Base-by-base conservation (phyloP, 2,888 invertebrate genomes). In the Ceriagrion tenellum region DNA sequence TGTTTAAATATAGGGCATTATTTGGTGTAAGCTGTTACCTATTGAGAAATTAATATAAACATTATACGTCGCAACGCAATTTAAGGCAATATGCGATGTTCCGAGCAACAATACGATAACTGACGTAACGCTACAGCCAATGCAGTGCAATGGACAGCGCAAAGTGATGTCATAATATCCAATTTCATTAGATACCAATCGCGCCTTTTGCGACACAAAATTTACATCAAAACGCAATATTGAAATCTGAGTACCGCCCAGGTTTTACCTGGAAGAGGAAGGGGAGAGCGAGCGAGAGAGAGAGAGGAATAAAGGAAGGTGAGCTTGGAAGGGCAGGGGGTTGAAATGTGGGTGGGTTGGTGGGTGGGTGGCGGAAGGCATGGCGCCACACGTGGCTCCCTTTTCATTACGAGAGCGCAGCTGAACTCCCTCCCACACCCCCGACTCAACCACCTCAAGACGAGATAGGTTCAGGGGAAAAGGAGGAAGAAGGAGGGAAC, bases 391-490 rank as follows among this genome's bases (percentile, higher is more conserved):
- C 93, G 93, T 74, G 93, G 93, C 74, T 93, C 69, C 35, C 93
- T 93, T 93, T 93, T 93, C 93, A 93, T 93, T 93, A 91, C 40
- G 63, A 69, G 63, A 69, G 63, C 91, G 59, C 91, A 26, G 91
- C 63, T 91, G 91, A 91, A 91, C 40, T 91, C 59, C 91, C 91
- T 23, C 63, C n/a, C n/a, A n/a, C n/a, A n/a, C n/a, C n/a, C 91
- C 90, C n/a, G 40, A 47, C 47, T 47, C 2, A 2, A 2, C 47
- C 90, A 56, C n/a, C 69, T 69, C 69, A 69, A 69, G 69, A 69
- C 23, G 69, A 69, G 10, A 8, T 4, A 47, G 47, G 47, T 8
- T 4, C 2, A 47, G 47, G 47, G 8, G 8, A 47, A 47, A 47
- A n/a, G n/a, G n/a, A n/a, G n/a, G n/a, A n/a, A n/a, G n/a, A n/a